These are phyloP conservation scores for Zaprionus camerounensis DNA, from an alignment of 1,140 invertebrate genomes.

Conservation along the genomic window DNA sequence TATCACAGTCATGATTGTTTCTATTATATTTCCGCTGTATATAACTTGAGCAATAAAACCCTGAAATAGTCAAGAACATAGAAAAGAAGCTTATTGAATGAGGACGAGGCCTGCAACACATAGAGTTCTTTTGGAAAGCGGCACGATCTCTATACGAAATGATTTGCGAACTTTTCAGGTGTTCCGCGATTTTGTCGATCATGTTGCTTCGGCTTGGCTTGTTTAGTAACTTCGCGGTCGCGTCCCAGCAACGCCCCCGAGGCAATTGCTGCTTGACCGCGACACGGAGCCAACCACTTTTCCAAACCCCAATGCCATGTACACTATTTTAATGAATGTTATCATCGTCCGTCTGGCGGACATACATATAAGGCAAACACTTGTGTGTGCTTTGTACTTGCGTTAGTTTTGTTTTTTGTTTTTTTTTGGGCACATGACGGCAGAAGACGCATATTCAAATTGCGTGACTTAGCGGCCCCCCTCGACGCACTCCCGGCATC, in stretches of 20 bases:
- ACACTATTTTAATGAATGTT: conserved; percentile 40
- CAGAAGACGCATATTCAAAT: conserved; percentile 68
- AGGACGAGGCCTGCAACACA: no score
- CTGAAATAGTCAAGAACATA: no score
- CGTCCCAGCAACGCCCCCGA: conserved; percentile 6
- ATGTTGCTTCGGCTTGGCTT: neutral
- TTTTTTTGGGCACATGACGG: conserved; percentile 50
- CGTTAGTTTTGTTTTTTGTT: neutral
- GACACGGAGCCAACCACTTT: neutral
- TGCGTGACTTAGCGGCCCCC: conserved; percentile 48
- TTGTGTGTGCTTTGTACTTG: conserved; percentile 24
- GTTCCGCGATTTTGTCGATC: neutral
- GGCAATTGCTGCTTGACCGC: conserved; percentile 37
- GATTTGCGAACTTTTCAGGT: neutral
- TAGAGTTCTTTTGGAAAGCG: neutral
- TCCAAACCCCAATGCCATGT: conserved; percentile 5
- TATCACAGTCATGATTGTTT: no score
- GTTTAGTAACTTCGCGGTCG: neutral
- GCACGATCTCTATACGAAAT: neutral
- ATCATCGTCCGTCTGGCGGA: conserved; percentile 9
- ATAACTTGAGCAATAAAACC: no score
- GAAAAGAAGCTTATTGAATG: no score
- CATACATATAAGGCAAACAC: conserved; percentile 51
- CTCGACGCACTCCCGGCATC: no score
- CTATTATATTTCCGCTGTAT: no score